Conservation (phyloP, 1,140 invertebrate genomes). For the Anoplolepis gracilipes region DNA sequence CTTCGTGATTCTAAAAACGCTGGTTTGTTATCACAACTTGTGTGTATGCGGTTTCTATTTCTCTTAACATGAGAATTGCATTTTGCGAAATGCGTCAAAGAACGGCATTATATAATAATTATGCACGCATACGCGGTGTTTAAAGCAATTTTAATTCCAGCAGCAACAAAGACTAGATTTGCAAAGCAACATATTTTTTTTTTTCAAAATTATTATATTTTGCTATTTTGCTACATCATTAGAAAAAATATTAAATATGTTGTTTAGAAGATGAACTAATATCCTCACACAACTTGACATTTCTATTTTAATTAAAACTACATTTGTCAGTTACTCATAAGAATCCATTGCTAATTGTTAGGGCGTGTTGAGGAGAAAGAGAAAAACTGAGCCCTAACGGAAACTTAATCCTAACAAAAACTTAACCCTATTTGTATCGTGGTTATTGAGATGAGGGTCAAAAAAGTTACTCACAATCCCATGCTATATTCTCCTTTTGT, state of each 20-base stretch:
- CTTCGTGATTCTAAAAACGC: not conserved
- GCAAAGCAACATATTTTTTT: not conserved
- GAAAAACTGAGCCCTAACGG: not conserved
- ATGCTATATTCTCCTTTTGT: not conserved
- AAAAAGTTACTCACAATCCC: not conserved
- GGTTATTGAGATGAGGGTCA: not conserved
- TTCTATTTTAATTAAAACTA: not conserved
- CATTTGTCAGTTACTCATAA: not conserved
- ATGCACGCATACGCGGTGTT: not conserved
- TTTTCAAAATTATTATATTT: not conserved
- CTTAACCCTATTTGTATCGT: not conserved
- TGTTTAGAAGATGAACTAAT: not conserved
- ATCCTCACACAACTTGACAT: not conserved
- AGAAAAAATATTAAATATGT: not conserved
- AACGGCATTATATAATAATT: conserved; percentile 12
- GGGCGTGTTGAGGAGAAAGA: not conserved
- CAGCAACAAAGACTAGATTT: not conserved
- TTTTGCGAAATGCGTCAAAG: not conserved
- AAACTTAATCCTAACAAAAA: not conserved
- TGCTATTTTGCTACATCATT: not conserved
- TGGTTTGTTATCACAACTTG: not conserved
- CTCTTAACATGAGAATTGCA: not conserved
- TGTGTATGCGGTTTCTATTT: not conserved
- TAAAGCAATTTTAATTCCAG: not conserved
- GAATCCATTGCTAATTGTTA: not conserved